phyloP scores from a whole-genome alignment of 2,888 invertebrate genomes.

The Tinea pellionella region DNA sequence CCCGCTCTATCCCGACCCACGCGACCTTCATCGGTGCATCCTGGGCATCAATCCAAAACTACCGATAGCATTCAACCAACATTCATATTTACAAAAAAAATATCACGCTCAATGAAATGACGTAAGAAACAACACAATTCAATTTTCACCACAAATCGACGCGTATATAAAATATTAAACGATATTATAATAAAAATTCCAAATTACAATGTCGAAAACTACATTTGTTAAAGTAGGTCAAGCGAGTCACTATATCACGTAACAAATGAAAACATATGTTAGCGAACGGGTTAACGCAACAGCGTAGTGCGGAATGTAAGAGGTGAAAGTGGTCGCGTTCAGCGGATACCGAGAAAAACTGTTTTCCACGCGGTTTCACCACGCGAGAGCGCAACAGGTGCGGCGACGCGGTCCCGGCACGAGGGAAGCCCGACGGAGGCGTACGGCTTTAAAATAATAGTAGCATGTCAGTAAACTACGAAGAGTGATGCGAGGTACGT shows the following conservation, averaged over 20 bases:
- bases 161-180: neutral
- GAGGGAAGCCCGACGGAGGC: neutral
- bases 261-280: conserved; percentile 14
- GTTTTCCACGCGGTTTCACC: conserved; percentile 64
- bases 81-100: conserved; percentile 1
- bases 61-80: neutral
- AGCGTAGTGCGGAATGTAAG: conserved; percentile 50
- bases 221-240: neutral
- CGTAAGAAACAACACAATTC: neutral
- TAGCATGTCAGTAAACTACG: neutral
- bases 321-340: conserved; percentile 56
- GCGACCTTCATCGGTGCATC: conserved; percentile 56
- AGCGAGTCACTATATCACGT: conserved; percentile 9
- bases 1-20: conserved; percentile 17
- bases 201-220: neutral
- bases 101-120: conserved; percentile 8
- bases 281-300: conserved; percentile 25
- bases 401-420: neutral
- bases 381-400: conserved; percentile 57
- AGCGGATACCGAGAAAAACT: conserved; percentile 59
- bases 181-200: neutral
- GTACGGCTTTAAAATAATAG: neutral
- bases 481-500: conserved; percentile 23
- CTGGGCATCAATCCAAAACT: conserved; percentile 32
- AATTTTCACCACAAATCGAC: neutral